Base-by-base conservation (phyloP, 2,797 vertebrate species). In the Toxotes lorentzi region DNA sequence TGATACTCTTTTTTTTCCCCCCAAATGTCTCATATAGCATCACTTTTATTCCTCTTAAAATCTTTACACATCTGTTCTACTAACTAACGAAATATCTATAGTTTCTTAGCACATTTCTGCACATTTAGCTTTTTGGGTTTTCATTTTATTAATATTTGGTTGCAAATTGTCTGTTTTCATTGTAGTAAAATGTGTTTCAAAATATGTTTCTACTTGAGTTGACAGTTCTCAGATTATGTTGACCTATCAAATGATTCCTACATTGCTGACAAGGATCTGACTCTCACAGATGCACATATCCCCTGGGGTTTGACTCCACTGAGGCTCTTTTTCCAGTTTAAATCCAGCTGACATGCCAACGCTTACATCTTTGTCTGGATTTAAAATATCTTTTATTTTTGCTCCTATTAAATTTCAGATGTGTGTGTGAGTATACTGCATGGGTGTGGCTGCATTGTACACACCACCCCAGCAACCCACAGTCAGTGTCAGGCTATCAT, bases 241-340 rank as follows among this genome's bases (percentile, higher is more conserved):
- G 56, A 72, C 10, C 17, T 70, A 35, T 60, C 30, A 72, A 13
- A 19, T 79, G 62, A 73, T 73, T 76, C 2, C 72, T 40, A 30
- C 62, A 41, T 62, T 78, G 80, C 82, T 89, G 81, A 91, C 69
- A 66, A 61, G 24, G 70, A 56, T 86, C 59, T 64, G 56, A 73
- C 54, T 50, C 47, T 23, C 34, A 68, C 61, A 80, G 71, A 59
- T 73, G 23, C 32, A 74, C 54, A 23, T 58, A 76, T 74, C 73
- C 73, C 76, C 10, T 0, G 8, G 17, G 62, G 4, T 50, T 76
- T 72, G 8, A 73, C 41, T 84, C 65, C 24, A 27, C 11, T 73
- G 23, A 57, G 68, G 41, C 1, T 61, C 45, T 0, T 60, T 56
- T 5, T 72, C 0, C 41, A 73, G n/a, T 82, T 56, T 45, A 30